Base-by-base conservation (phyloP, 2,113 vertebrate genomes). In the Heloderma charlesbogerti region DNA sequence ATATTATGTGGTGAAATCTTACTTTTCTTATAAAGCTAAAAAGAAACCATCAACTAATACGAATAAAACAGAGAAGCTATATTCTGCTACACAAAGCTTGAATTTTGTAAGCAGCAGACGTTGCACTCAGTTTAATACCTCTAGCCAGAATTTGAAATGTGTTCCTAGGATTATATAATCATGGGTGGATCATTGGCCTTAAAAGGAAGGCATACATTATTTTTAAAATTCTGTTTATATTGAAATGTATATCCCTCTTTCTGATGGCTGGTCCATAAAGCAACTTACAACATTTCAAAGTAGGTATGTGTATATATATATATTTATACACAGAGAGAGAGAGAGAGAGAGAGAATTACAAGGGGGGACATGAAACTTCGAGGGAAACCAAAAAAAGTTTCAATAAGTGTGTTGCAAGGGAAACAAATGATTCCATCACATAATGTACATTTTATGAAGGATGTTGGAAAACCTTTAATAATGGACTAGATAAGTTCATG, bases 1-100 rank as follows among this genome's bases (percentile, higher is more conserved):
- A 96, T 94, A 92, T 88, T 87, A 91, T 86, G 94, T 87, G 89
- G 6, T 81, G 92, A 95, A 96, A 96, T 94, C 96, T 96, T 95
- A 95, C 89, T 94, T 96, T 71, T 94, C 91, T 95, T 94, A 94
- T 92, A 94, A 94, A 92, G 93, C 71, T 2, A 72, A 40, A 71
- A 80, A 79, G 6, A 13, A 84, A 43, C 43, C 45, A 60, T 29
- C 9, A 22, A 45, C 48, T 34, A 45, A 29, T 84, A n/a, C 40
- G 45, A 75, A 92, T 94, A 95, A 92, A 95, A 96, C 91, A 94
- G 89, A 93, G 94, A 93, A 92, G 81, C 90, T 95, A 94, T 95
- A 51, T 96, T 94, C 20, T 3, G 94, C 91, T 86, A 89, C 94
- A 97, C 95, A 95, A 94, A 97, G 25, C 94, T 95, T 94, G 83